Conservation (phyloP, 2,888 invertebrate genomes). For the Cantharis lateralis region DNA sequence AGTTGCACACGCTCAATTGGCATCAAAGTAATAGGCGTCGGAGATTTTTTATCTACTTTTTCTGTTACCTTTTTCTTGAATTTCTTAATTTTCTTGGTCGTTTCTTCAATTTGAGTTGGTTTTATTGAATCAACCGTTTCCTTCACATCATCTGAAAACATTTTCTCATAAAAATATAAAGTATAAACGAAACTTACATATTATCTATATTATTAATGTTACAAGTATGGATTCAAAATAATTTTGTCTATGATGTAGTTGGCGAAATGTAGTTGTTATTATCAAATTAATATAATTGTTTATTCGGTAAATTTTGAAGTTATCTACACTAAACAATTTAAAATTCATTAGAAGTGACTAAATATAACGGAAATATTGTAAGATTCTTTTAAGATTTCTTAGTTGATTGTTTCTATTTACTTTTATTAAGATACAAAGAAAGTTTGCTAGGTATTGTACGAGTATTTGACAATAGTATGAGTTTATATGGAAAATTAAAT, state of each 20-base stretch:
- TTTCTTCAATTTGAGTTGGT: not conserved
- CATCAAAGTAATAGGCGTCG: slow-evolving; percentile 43
- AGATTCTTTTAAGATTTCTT: not conserved
- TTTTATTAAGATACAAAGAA: not conserved
- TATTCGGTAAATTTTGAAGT: not conserved
- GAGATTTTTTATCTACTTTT: not conserved
- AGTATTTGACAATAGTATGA: not conserved
- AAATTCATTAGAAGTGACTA: no score
- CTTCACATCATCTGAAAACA: slow-evolving; percentile 6
- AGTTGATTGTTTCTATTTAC: not conserved
- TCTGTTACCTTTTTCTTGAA: not conserved
- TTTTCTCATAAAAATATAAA: not conserved
- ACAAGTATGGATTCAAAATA: not conserved
- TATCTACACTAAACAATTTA: not conserved
- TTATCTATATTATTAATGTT: not conserved
- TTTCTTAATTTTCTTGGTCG: slow-evolving; percentile 3
- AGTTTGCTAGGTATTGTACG: not conserved
- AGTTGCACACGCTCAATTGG: slow-evolving; percentile 65
- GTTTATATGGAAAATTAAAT: not conserved
- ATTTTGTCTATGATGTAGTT: not conserved
- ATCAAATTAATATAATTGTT: not conserved
- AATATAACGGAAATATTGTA: not conserved
- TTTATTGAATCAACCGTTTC: not conserved
- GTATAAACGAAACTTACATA: not conserved
- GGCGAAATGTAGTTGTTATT: not conserved